A percentile compares a stretch with the other conserved stretches of the same genome.
Conservation (phyloP, 92 coral and sea anemone species). For the Chrysogorgia sp. region DNA sequence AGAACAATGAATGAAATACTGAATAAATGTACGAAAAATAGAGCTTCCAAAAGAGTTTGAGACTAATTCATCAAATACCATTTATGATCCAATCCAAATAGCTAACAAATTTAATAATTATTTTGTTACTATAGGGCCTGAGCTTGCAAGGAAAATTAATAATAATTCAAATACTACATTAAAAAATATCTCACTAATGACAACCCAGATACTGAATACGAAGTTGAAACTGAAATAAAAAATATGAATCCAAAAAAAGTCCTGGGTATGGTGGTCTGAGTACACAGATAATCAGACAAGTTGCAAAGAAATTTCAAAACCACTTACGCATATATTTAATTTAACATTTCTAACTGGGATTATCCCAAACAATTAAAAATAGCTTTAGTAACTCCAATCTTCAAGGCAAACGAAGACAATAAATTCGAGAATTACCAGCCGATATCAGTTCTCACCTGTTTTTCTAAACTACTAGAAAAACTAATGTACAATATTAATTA, state of each 20-base stretch:
- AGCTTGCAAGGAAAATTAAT: constrained; percentile 30
- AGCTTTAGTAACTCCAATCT: constrained; percentile 38
- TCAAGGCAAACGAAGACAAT: constrained; percentile 22
- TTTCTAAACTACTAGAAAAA: constrained; percentile 43
- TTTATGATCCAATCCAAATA: constrained; percentile 30
- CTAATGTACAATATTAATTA: too few species aligned
- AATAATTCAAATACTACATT: constrained; percentile 4
- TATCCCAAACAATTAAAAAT: constrained; percentile 40
- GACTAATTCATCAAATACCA: background rate
- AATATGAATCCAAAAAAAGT: constrained; percentile 20
- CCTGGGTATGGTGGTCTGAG: constrained; percentile 30
- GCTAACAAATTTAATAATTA: constrained; percentile 45
- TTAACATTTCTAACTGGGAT: constrained; percentile 30
- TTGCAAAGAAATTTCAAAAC: constrained; percentile 26
- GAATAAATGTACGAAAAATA: background rate
- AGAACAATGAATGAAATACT: constrained; percentile 18
- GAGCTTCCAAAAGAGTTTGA: constrained; percentile 13
- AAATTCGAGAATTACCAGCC: constrained; percentile 31
- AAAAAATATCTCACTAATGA: constrained; percentile 8
- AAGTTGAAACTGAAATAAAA: background rate
- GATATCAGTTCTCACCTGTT: constrained; percentile 22
- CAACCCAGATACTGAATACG: background rate
- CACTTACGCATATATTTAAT: constrained; percentile 35
- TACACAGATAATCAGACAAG: background rate
- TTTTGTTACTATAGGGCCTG: constrained; percentile 39